Base-by-base conservation (phyloP, 2,113 vertebrate species). In the Colinus virginianus region DNA sequence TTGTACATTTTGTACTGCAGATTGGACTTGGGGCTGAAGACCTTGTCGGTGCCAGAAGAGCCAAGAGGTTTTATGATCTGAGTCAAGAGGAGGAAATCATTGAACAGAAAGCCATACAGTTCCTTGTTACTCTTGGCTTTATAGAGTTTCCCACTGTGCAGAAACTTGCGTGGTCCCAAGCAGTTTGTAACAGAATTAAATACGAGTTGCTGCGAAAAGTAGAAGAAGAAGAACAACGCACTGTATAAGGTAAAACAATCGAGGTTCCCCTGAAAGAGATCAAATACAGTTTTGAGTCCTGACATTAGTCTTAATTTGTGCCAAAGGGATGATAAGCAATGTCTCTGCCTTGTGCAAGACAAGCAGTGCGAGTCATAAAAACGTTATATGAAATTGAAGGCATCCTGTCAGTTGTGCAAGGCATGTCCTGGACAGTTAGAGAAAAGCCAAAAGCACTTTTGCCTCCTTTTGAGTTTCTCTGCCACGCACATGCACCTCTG, bases 41-140 rank as follows among this genome's bases (percentile, higher is more conserved):
- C 99, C 94, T 99, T 99, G 97, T 99, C 99, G 0, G 98, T 98
- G 36, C 98, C 98, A 0, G 99, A 99, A 5, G 97, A 99, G 87
- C 99, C 99, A 94, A 99, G 96, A 45, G 99, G 99, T 97, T 99
- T 99, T 78, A 98, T 98, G 88, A 99, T 98, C 96, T 99, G 99
- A 26, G 99, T 99, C 78, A 99, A 98, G 96, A 99, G 98, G 94
- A 99, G 98, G 98, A 99, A 99, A 97, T 99, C 99, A 6, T 99
- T 99, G 98, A 99, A 99, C 78, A 99, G 98, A 97, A 99, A 99
- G 76, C 99, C 99, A 6, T 98, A 99, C 45, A 99, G 98, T 93
- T 99, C 99, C 95, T 99, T 99, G 98, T 98, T 99, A 97, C 99
- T 99, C 97, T 99, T 99, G 96, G 99, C 99, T 97, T 99, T 99